Evolutionary conservation across 2,888 invertebrate genomes (phyloP).

Genomic region (Mayetiola destructor): DNA sequence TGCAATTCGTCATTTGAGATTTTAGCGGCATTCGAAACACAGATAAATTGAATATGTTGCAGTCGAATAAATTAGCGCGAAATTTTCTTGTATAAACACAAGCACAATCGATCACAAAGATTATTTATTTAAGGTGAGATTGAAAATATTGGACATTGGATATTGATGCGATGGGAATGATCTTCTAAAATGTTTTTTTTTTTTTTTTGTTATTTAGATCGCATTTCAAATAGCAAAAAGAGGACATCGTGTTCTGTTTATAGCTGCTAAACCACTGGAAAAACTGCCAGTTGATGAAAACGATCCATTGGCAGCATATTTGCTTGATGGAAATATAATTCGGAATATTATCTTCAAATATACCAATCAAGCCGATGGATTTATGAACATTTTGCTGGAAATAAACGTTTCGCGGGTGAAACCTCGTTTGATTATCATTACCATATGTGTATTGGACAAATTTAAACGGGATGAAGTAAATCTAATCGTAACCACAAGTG

Average conservation of each 20-base stretch:
- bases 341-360: background rate
- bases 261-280: background rate
- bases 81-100: background rate
- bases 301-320: too few relatives aligned
- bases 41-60: too few relatives aligned
- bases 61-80: background rate
- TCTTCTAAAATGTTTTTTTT: background rate
- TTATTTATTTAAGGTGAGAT: background rate
- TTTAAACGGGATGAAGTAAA: conserved; percentile 48
- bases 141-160: too few relatives aligned
- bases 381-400: background rate
- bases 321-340: background rate
- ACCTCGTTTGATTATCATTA: background rate
- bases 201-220: background rate
- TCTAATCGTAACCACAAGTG: conserved; percentile 57
- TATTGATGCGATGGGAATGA: too few relatives aligned
- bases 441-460: conserved; percentile 36
- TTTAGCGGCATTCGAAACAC: too few relatives aligned
- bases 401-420: background rate
- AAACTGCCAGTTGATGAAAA: background rate
- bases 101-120: background rate
- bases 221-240: background rate
- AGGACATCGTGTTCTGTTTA: background rate
- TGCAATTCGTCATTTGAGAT: too few relatives aligned
- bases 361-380: background rate